Conservation (phyloP, 2,113 vertebrate species). For the Mobula hypostoma region DNA sequence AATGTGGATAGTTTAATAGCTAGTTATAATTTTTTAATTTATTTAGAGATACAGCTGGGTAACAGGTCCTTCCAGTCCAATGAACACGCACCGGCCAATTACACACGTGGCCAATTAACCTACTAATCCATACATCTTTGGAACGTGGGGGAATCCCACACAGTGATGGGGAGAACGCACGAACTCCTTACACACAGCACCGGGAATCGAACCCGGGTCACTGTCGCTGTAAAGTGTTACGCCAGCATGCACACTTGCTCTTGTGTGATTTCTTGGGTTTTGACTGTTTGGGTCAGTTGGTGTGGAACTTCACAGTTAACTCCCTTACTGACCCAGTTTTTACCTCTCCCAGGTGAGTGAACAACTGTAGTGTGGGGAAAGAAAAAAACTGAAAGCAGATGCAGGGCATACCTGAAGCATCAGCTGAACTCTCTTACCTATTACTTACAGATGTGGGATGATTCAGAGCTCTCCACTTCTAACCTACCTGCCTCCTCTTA, state of each 20-base stretch:
- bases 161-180: too few species aligned
- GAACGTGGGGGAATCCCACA: too few species aligned
- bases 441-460: neutral
- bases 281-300: too few species aligned
- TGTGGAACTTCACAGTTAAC: neutral
- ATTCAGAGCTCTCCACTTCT: neutral
- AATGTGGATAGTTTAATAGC: neutral
- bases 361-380: neutral
- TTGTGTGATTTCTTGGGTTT: neutral
- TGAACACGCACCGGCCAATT: too few species aligned
- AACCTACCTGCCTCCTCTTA: neutral
- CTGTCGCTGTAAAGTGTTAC: too few species aligned
- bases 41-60: too few species aligned
- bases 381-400: neutral
- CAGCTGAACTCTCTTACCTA: neutral
- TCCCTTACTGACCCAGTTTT: neutral
- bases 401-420: too few species aligned
- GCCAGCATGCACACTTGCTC: neutral
- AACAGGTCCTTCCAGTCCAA: too few species aligned
- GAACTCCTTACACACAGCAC: too few species aligned
- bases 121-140: too few species aligned
- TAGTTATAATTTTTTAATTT: neutral
- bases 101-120: too few species aligned
- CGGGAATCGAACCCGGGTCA: too few species aligned
- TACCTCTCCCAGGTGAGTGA: neutral